Conservation (phyloP, 2,797 vertebrate species). For the Esox masquinongy region DNA sequence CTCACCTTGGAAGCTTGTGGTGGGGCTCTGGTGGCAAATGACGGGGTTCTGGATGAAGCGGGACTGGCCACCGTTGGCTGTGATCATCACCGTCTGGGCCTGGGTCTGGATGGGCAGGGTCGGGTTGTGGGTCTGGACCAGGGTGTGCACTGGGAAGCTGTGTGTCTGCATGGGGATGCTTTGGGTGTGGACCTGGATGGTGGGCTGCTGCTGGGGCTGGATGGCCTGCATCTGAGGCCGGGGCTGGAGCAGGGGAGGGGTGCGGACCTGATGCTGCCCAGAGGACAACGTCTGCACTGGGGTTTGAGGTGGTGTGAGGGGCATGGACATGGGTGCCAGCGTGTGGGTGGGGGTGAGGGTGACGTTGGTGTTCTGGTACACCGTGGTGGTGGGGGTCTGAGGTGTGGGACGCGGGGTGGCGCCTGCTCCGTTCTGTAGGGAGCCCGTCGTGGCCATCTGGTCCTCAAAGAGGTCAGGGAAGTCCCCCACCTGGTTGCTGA, state of each 20-base stretch:
- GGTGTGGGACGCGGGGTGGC: conserved; percentile 33
- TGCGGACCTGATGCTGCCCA: conserved; percentile 55
- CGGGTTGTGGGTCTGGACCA: conserved; percentile 74
- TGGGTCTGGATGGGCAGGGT: conserved; percentile 87
- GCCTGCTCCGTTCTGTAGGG: conserved; percentile 40
- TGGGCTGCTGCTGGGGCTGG: conserved; percentile 67
- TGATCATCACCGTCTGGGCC: conserved; percentile 91
- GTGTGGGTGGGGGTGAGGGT: conserved; percentile 48
- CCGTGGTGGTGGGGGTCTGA: conserved; percentile 50
- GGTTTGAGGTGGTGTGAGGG: conserved; percentile 72
- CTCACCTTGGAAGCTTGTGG: conserved; percentile 88
- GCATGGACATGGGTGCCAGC: conserved; percentile 54
- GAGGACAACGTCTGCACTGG: conserved; percentile 63
- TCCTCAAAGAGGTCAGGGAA: conserved; percentile 94
- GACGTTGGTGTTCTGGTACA: conserved; percentile 53
- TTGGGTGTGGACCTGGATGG: conserved; percentile 76
- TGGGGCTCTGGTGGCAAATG: conserved; percentile 89
- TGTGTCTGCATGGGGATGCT: conserved; percentile 67
- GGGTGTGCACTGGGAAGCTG: conserved; percentile 72
- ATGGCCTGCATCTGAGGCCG: conserved; percentile 72
- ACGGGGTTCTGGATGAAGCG: conserved; percentile 93
- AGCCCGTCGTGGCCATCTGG: conserved; percentile 69
- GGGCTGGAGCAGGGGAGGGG: conserved; percentile 77
- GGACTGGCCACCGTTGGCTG: conserved; percentile 82
- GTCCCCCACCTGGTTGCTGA: conserved; percentile 94